Evolutionary conservation across 2,797 vertebrate genomes (phyloP).

Genomic region (Muscicapa striata): DNA sequence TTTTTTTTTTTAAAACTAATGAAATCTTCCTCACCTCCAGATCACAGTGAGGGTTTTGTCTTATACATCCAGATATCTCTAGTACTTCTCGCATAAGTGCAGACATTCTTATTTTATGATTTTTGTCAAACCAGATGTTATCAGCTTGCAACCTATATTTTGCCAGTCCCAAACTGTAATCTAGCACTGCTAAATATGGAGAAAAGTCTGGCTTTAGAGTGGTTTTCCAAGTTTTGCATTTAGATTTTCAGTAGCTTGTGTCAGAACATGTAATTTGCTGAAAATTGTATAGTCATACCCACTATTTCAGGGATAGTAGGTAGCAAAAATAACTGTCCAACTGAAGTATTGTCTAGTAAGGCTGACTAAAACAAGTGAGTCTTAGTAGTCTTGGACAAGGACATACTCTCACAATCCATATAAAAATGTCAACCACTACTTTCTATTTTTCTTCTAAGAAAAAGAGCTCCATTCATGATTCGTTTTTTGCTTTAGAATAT

Average conservation of each 20-base stretch:
- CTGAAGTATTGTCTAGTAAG: not conserved
- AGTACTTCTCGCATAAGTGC: not conserved
- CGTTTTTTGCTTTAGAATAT: not conserved
- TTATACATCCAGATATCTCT: not conserved
- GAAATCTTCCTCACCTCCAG: not conserved
- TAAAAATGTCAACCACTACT: not conserved
- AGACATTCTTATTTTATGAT: not conserved
- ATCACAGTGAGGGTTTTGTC: not conserved
- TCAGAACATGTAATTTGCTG: conserved; percentile 27
- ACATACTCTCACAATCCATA: not conserved
- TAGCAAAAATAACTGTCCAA: conserved; percentile 4
- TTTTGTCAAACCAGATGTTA: conserved; percentile 24
- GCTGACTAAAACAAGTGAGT: not conserved
- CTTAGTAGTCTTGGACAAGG: not conserved
- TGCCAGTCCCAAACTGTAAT: not conserved
- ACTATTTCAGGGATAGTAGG: not conserved
- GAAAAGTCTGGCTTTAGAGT: not conserved
- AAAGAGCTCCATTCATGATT: not conserved
- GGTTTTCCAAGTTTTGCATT: conserved; percentile 1
- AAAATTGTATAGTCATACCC: conserved; percentile 16
- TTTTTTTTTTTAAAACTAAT: not conserved
- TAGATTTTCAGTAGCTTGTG: conserved; percentile 15
- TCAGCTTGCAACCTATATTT: not conserved
- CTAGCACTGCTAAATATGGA: not conserved
- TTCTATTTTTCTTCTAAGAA: not conserved